phyloP scores from a whole-genome alignment of 1,140 invertebrate genomes.

The Diplogasteroides magnus region DNA sequence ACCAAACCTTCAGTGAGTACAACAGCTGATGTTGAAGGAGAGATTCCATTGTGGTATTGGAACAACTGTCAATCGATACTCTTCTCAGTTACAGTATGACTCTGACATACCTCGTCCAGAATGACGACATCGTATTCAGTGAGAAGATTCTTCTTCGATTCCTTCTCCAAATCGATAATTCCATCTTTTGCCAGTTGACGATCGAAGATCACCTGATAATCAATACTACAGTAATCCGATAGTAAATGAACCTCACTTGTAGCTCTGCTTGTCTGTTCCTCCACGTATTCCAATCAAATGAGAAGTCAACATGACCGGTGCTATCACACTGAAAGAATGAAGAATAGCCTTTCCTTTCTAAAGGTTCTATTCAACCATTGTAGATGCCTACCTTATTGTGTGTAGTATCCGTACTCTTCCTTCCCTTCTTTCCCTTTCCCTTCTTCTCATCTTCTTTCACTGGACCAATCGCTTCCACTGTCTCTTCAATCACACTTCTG shows the following conservation, averaged over 20 bases:
- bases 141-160: not conserved
- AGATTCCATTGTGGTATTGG: no score
- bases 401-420: not conserved
- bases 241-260: not conserved
- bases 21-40: no score
- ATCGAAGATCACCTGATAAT: not conserved
- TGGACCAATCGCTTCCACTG: not conserved
- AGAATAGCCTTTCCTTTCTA: no score
- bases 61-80: no score
- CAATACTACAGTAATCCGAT: not conserved
- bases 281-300: not conserved
- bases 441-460: not conserved
- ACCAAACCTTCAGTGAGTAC: no score
- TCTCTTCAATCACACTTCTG: not conserved
- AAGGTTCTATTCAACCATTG: no score
- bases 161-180: not conserved
- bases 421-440: not conserved
- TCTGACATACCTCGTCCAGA: not conserved
- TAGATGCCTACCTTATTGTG: no score
- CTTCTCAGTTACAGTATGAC: no score
- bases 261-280: not conserved
- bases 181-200: not conserved
- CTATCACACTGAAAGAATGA: no score
- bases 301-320: not conserved
- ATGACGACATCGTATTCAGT: not conserved